These are phyloP conservation scores for Hymenopus coronatus DNA, from an alignment of 2,888 invertebrate species.

Conservation along the genomic window DNA sequence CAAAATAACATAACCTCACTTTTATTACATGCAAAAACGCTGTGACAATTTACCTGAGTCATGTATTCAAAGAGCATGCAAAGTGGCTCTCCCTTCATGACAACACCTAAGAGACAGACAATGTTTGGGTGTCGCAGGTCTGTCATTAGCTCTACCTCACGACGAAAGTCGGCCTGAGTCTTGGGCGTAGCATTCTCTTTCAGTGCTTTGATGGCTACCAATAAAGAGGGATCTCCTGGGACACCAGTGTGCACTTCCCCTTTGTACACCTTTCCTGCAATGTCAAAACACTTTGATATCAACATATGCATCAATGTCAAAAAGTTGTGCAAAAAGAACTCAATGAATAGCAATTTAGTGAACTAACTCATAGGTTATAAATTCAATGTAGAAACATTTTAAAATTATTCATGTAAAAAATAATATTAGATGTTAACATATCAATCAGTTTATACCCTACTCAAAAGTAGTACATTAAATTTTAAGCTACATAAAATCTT, in stretches of 20 bases:
- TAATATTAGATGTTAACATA: too few relatives aligned
- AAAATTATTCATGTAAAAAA: too few relatives aligned
- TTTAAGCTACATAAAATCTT: too few relatives aligned
- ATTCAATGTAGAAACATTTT: too few relatives aligned
- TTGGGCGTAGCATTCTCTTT: constrained; percentile 91
- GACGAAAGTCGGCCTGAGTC: constrained; percentile 86
- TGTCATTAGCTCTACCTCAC: constrained; percentile 92
- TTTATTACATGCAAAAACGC: not conserved
- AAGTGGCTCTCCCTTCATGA: constrained; percentile 82
- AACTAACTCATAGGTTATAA: too few relatives aligned
- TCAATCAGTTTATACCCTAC: too few relatives aligned
- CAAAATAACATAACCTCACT: not conserved
- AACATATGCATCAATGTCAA: too few relatives aligned
- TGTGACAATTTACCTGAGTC: constrained; percentile 57
- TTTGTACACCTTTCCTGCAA: constrained; percentile 83
- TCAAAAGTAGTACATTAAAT: too few relatives aligned
- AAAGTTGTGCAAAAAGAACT: too few relatives aligned
- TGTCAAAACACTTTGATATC: not conserved
- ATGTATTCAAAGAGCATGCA: constrained; percentile 98
- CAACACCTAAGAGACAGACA: constrained; percentile 90
- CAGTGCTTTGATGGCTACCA: constrained; percentile 90
- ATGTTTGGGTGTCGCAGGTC: constrained; percentile 94
- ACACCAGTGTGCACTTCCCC: constrained; percentile 75
- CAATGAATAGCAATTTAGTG: too few relatives aligned
- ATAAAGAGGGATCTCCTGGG: constrained; percentile 60